Base-by-base conservation (phyloP, 2,797 vertebrate species). In the Phataginus tetradactyla region DNA sequence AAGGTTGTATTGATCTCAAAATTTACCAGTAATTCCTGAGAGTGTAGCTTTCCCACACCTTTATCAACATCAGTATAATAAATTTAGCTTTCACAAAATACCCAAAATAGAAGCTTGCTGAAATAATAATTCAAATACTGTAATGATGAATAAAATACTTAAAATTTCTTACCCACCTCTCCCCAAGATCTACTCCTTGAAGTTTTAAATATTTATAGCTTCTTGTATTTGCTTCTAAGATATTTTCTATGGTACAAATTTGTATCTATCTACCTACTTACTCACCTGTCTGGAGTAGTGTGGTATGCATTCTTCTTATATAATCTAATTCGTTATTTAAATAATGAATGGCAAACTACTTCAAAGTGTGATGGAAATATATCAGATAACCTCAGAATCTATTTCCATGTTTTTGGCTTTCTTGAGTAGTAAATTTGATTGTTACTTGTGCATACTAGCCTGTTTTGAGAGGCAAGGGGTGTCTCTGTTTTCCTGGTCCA, bases 31-130 rank as follows among this genome's bases (percentile, higher is more conserved):
- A 69, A 63, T 88, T 96, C 37, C 83, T 86, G n/a, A 80, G 42
- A 89, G 12, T 51, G 8, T 77, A 78, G n/a, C 32, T 90, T 96
- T 77, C 14, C 4, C 13, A 4, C 7, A 55, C 39, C 7, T 93
- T 93, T 90, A 75, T 4, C 37, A 83, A 68, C 27, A 90, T 86
- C 14, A 86, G 8, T 81, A 88, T 57, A n/a, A 68, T 87, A 86
- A 74, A 84, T 92, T 95, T 87, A 89, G 49, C 49, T 77, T 69
- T 84, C 86, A 72, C 20, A 29, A 83, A 85, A 75, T 91, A 61
- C 32, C 87, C 51, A 66, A 87, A 91, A 79, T 77, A 75, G 37
- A 93, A 85, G 3, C 71, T 74, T 64, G 83, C 23, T 75, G n/a
- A 87, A 90, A 80, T 91, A 91, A 87, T 75, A 90, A 88, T 74